Evolutionary conservation across 2,888 invertebrate species (phyloP).

Genomic region (Carcina quercana): DNA sequence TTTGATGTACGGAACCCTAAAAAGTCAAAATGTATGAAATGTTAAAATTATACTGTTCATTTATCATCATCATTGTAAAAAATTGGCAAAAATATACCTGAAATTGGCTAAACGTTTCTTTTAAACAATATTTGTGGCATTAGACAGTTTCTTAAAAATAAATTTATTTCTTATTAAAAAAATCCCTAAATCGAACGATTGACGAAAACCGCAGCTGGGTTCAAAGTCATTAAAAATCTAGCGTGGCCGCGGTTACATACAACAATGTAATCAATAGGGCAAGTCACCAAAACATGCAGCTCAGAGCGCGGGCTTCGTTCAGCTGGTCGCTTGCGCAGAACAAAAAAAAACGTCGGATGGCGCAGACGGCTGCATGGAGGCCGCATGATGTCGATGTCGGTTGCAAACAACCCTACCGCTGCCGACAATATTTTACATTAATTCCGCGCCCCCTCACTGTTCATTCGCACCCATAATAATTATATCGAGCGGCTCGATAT

Average conservation of each 20-base stretch:
- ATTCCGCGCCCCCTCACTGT: constrained; percentile 43
- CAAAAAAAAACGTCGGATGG: constrained; percentile 27
- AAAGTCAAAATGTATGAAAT: too few relatives aligned
- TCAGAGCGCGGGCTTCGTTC: constrained; percentile 24
- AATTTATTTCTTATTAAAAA: too few relatives aligned
- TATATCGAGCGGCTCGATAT: constrained; percentile 23
- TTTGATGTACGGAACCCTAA: too few relatives aligned
- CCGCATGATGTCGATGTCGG: constrained; percentile 23
- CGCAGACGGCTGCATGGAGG: constrained; percentile 29
- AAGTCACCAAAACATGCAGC: constrained; percentile 25
- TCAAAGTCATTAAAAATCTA: not conserved
- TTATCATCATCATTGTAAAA: too few relatives aligned
- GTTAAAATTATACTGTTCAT: too few relatives aligned
- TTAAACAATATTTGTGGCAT: too few relatives aligned
- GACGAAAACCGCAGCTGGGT: too few relatives aligned
- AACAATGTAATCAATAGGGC: constrained; percentile 1
- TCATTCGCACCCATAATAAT: constrained; percentile 44
- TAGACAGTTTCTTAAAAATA: too few relatives aligned
- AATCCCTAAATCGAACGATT: too few relatives aligned
- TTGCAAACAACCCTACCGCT: constrained; percentile 29
- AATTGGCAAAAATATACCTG: too few relatives aligned
- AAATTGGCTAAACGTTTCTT: too few relatives aligned
- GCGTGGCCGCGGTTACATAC: not conserved
- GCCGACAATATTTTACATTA: constrained; percentile 38
- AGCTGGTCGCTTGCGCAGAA: constrained; percentile 48